Conservation (phyloP, 2,113 vertebrate genomes). For the Odontophorus gujanensis region DNA sequence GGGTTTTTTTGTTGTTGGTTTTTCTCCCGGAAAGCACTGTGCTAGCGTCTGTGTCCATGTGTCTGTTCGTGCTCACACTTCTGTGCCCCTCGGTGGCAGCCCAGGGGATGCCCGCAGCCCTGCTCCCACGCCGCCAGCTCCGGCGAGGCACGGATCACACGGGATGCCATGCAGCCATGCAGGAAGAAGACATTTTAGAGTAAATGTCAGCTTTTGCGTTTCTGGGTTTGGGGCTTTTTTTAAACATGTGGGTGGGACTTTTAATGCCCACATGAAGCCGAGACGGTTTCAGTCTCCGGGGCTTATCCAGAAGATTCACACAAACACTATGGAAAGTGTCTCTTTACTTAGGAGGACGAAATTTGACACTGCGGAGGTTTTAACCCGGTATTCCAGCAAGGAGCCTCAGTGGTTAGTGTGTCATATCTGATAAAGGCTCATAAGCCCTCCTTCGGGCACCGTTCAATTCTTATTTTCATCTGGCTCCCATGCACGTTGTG, state of each 20-base stretch:
- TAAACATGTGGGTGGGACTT: conserved; percentile 40
- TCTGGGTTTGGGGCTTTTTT: conserved; percentile 54
- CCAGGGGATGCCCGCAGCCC: background rate
- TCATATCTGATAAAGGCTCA: conserved; percentile 59
- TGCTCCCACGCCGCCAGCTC: background rate
- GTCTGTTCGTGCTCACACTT: background rate
- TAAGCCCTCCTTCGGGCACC: conserved; percentile 56
- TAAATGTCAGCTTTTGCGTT: conserved; percentile 59
- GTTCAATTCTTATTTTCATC: conserved; percentile 40
- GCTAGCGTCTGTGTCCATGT: rapidly evolving
- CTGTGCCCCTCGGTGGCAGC: background rate
- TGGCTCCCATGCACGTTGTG: background rate
- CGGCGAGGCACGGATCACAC: background rate
- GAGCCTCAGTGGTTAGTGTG: conserved; percentile 17
- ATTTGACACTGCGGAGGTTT: conserved; percentile 36
- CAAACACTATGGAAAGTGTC: conserved; percentile 58
- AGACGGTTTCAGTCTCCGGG: conserved; percentile 24
- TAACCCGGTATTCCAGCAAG: background rate
- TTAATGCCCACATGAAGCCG: conserved; percentile 31
- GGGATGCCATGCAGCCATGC: background rate
- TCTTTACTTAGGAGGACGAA: conserved; percentile 34
- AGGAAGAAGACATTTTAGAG: conserved; percentile 57
- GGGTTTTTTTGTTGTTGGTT: background rate
- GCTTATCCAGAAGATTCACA: conserved; percentile 42
- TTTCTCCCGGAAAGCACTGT: background rate